phyloP scores from a whole-genome alignment of 2,888 invertebrate genomes.

The Ectropis crepuscularia region DNA sequence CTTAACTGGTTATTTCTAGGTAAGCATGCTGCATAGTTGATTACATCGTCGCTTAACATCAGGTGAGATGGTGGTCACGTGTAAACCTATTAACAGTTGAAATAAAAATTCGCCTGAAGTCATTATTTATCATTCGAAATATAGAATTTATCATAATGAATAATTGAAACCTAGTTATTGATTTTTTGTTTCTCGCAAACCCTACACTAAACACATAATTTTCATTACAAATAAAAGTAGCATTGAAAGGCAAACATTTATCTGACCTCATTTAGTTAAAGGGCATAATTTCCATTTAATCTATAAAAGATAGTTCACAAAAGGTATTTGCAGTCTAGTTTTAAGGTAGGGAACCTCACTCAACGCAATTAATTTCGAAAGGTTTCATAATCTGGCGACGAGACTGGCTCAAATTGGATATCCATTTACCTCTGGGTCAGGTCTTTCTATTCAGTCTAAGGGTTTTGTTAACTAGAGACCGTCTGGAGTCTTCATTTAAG shows the following conservation, averaged over 20 bases:
- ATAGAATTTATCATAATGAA: too few relatives aligned
- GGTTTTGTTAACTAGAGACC: background rate
- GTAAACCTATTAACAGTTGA: too few relatives aligned
- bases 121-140: too few relatives aligned
- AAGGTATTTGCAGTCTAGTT: constrained; percentile 15
- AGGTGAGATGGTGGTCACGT: too few relatives aligned
- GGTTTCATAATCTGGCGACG: constrained; percentile 19
- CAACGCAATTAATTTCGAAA: constrained; percentile 20
- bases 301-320: constrained; percentile 10
- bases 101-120: too few relatives aligned
- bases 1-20: too few relatives aligned
- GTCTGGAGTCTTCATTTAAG: background rate
- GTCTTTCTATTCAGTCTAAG: background rate
- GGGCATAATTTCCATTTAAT: constrained; percentile 25
- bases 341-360: constrained; percentile 6
- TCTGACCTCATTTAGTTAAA: constrained; percentile 21
- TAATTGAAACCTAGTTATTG: too few relatives aligned
- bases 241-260: background rate
- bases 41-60: too few relatives aligned
- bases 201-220: too few relatives aligned
- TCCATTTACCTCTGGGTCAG: constrained; percentile 17
- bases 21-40: too few relatives aligned
- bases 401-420: constrained; percentile 4
- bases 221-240: background rate
- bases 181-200: too few relatives aligned